Evolutionary conservation across 1,140 invertebrate species (phyloP).

Genomic region (Bombus turneri): DNA sequence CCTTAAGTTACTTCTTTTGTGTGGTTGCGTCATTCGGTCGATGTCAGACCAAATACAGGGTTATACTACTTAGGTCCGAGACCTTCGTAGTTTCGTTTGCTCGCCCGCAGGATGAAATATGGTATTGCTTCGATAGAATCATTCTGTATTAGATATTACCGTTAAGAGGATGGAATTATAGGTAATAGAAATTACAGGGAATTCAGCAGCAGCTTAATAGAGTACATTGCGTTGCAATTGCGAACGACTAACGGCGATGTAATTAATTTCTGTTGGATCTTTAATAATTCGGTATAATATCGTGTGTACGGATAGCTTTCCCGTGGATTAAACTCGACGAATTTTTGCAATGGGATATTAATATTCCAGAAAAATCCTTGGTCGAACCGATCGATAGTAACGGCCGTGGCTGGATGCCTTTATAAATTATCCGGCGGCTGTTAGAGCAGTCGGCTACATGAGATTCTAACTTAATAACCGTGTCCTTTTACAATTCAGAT

Average conservation of each 20-base stretch:
- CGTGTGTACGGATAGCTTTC: background rate
- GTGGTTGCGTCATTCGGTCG: background rate
- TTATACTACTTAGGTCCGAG: background rate
- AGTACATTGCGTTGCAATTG: background rate
- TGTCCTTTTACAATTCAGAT: constrained; percentile 77
- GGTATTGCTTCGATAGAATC: background rate
- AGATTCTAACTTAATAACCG: constrained; percentile 72
- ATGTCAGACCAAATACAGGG: background rate
- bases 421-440: constrained; percentile 15
- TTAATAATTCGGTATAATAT: background rate
- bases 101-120: background rate
- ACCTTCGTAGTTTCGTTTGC: background rate
- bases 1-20: background rate
- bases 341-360: background rate
- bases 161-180: background rate
- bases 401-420: background rate
- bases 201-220: background rate
- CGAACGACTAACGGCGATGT: background rate
- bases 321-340: background rate
- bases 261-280: background rate
- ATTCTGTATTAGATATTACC: too few relatives aligned
- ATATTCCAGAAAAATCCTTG: background rate
- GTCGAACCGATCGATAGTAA: background rate
- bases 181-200: background rate
- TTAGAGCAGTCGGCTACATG: background rate